Evolutionary conservation across 2,797 vertebrate genomes (phyloP).

Genomic region (Myioborus melanocephalus): DNA sequence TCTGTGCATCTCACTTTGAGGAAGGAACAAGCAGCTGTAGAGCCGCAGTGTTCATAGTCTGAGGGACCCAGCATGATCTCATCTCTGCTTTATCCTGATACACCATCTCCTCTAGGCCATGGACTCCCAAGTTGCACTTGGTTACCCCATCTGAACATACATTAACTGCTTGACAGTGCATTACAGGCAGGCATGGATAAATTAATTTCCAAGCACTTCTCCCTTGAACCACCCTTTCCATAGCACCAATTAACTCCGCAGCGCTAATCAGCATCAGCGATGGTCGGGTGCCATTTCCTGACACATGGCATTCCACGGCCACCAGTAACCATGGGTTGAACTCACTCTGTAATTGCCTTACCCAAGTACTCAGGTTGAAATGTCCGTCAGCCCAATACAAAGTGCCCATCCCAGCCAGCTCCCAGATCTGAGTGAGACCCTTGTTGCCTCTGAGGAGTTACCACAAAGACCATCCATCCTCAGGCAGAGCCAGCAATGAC

Average conservation of each 20-base stretch:
- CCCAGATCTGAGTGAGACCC: accelerated
- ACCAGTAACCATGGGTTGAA: conserved; percentile 7
- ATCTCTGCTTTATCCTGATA: background rate
- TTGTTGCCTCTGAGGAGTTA: background rate
- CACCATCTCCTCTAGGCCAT: background rate
- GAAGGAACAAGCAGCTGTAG: background rate
- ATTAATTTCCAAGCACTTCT: conserved; percentile 6
- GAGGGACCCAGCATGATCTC: background rate
- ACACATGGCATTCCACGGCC: conserved; percentile 11
- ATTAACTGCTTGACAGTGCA: background rate
- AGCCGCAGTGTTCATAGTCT: background rate
- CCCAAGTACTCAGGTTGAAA: background rate
- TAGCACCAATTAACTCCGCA: background rate
- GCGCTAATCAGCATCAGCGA: background rate
- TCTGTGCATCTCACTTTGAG: background rate
- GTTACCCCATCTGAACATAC: background rate
- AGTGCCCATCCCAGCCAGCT: background rate
- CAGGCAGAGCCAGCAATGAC: background rate
- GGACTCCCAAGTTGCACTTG: background rate
- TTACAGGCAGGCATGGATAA: background rate
- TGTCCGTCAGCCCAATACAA: background rate
- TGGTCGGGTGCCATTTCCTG: conserved; percentile 13
- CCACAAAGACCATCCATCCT: background rate
- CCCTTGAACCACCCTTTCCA: background rate
- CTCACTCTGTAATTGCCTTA: background rate